These are phyloP conservation scores for Matsumurasca onukii DNA, from an alignment of 1,140 invertebrate genomes.

Conservation along the genomic window DNA sequence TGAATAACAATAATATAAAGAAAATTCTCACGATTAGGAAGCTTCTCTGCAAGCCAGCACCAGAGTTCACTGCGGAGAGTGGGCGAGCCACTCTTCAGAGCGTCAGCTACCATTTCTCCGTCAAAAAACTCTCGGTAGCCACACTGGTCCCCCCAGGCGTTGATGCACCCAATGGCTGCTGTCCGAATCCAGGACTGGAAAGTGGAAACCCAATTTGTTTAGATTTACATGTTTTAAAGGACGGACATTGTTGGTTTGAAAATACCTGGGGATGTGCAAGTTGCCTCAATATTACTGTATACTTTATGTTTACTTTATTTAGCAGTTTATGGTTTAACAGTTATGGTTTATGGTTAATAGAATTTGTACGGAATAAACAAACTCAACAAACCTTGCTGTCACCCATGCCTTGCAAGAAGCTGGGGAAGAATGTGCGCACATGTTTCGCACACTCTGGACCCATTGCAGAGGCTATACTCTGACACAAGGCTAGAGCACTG, in stretches of 20 bases:
- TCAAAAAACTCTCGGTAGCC: conserved; percentile 83
- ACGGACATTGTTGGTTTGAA: no score
- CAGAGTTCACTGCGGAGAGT: conserved; percentile 77
- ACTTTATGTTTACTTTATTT: no score
- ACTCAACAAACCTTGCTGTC: conserved; percentile 70
- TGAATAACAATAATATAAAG: no score
- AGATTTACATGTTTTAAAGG: no score
- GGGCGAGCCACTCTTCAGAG: conserved; percentile 81
- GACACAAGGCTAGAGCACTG: conserved; percentile 77
- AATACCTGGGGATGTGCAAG: no score
- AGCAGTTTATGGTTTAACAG: no score
- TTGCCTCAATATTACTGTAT: no score
- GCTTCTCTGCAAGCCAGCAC: conserved; percentile 78
- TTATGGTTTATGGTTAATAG: no score
- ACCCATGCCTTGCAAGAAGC: conserved; percentile 72
- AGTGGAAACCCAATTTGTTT: no score
- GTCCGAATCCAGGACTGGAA: conserved; percentile 72
- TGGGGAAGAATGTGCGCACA: conserved; percentile 78
- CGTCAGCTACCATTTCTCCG: conserved; percentile 85
- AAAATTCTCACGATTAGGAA: conserved; percentile 63
- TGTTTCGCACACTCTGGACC: conserved; percentile 76
- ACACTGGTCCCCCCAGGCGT: conserved; percentile 78
- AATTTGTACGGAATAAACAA: no score
- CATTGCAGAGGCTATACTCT: conserved; percentile 74
- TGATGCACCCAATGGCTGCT: conserved; percentile 76